Evolutionary conservation across 1,140 invertebrate species (phyloP).

Genomic region (Drosophila saltans): DNA sequence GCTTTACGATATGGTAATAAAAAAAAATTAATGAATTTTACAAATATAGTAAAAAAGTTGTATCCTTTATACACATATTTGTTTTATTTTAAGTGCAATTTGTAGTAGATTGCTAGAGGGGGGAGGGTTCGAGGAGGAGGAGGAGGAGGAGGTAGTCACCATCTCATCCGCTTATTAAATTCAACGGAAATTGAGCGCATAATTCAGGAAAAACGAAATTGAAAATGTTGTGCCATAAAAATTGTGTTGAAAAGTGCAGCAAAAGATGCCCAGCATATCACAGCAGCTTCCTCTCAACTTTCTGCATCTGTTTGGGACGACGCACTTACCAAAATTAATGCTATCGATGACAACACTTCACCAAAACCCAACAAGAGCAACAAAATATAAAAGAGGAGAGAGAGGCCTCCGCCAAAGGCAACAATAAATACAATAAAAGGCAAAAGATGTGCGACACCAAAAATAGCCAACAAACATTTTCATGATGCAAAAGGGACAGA

Average conservation of each 20-base stretch:
- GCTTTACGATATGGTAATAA: constrained; percentile 59
- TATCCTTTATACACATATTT: neutral
- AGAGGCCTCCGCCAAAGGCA: constrained; percentile 7
- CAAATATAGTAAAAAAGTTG: neutral
- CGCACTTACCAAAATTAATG: constrained; percentile 82
- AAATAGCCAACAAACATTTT: constrained; percentile 65
- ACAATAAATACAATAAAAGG: constrained; percentile 65
- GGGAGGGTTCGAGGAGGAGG: too few species aligned
- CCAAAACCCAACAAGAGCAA: constrained; percentile 47
- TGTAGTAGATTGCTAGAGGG: neutral
- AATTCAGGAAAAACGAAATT: constrained; percentile 68
- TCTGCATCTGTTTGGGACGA: constrained; percentile 29
- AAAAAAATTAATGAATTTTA: neutral
- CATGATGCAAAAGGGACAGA: constrained; percentile 58
- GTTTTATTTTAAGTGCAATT: constrained; percentile 10
- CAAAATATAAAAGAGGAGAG: constrained; percentile 44
- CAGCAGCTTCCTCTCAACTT: constrained; percentile 24
- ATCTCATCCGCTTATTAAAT: constrained; percentile 33
- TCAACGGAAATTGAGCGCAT: constrained; percentile 81
- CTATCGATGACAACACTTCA: constrained; percentile 71
- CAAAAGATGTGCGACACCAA: constrained; percentile 42
- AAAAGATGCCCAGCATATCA: constrained; percentile 26
- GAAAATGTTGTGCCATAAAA: constrained; percentile 76
- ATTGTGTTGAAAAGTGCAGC: constrained; percentile 66
- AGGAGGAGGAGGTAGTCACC: neutral